Evolutionary conservation across 2,888 invertebrate species (phyloP).

Genomic region (Fabriciana adippe): DNA sequence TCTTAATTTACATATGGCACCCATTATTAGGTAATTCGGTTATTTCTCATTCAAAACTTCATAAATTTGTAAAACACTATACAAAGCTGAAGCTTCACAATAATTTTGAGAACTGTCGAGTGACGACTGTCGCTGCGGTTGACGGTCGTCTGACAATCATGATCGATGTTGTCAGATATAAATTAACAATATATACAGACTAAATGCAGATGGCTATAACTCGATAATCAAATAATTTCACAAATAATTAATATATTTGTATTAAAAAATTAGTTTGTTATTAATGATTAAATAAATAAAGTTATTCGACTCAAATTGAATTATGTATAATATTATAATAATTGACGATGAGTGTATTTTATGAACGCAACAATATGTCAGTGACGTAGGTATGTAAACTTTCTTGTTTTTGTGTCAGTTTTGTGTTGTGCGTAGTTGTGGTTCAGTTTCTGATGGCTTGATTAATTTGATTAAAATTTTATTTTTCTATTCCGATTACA

Average conservation of each 20-base stretch:
- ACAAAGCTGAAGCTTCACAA: constrained; percentile 52
- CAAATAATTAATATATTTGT: no score
- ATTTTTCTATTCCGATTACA: constrained; percentile 68
- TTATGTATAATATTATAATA: background rate
- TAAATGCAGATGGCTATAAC: background rate
- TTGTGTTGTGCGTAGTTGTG: constrained; percentile 82
- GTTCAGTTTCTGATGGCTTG: constrained; percentile 80
- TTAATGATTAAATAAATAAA: no score
- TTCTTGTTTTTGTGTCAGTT: constrained; percentile 78
- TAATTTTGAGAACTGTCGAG: constrained; percentile 45
- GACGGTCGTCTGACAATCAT: constrained; percentile 37
- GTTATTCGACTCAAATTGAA: no score
- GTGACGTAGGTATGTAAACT: constrained; percentile 43
- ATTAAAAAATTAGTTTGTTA: no score
- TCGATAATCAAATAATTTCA: no score
- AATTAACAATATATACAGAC: constrained; percentile 10
- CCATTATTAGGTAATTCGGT: constrained; percentile 69
- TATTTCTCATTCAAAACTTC: constrained; percentile 73
- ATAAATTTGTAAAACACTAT: constrained; percentile 64
- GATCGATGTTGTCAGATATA: constrained; percentile 11
- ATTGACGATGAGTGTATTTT: background rate
- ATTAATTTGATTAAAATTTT: constrained; percentile 75
- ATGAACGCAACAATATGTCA: constrained; percentile 32
- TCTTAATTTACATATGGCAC: constrained; percentile 72
- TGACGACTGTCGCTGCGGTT: constrained; percentile 36